Percentiles rank a stretch among this genome's conserved stretches.
Evolutionary conservation across 2,888 invertebrate genomes (phyloP).

Genomic region (Drepanosiphum platanoidis): DNA sequence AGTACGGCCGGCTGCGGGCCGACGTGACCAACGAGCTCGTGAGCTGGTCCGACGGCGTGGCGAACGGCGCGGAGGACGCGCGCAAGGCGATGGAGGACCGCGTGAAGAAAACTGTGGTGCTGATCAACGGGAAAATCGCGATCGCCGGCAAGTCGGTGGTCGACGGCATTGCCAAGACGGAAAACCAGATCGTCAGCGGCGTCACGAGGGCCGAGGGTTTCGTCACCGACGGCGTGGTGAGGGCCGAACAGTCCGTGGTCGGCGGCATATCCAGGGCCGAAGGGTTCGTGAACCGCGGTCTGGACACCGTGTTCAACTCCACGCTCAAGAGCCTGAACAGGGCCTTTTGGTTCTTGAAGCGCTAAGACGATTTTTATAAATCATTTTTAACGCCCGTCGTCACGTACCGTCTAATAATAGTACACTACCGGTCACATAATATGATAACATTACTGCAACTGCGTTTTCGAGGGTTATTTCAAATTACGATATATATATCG

Average conservation of each 20-base stretch:
- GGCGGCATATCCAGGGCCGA: neutral
- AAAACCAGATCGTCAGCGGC: neutral
- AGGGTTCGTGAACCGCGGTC: neutral
- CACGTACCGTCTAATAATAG: too few relatives aligned
- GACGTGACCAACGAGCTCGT: neutral
- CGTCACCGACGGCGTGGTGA: neutral
- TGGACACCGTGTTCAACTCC: neutral
- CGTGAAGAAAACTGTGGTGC: neutral
- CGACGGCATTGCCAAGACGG: neutral
- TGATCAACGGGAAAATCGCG: slow-evolving; percentile 1
- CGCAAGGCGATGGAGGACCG: neutral
- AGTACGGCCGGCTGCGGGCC: neutral
- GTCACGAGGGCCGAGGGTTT: neutral
- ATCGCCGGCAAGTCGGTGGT: neutral
- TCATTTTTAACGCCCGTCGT: too few relatives aligned
- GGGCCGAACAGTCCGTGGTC: neutral
- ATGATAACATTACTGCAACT: too few relatives aligned
- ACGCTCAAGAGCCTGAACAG: neutral
- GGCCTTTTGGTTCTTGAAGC: slow-evolving; percentile 32
- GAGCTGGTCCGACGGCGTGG: neutral
- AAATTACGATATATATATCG: too few relatives aligned
- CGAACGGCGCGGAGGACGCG: neutral
- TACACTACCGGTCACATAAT: too few relatives aligned
- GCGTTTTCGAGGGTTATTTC: too few relatives aligned
- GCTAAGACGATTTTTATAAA: too few relatives aligned